A percentile compares a stretch with the other conserved stretches of the same genome.
Conservation (phyloP, 2,888 invertebrate genomes). For the Amiota communis region DNA sequence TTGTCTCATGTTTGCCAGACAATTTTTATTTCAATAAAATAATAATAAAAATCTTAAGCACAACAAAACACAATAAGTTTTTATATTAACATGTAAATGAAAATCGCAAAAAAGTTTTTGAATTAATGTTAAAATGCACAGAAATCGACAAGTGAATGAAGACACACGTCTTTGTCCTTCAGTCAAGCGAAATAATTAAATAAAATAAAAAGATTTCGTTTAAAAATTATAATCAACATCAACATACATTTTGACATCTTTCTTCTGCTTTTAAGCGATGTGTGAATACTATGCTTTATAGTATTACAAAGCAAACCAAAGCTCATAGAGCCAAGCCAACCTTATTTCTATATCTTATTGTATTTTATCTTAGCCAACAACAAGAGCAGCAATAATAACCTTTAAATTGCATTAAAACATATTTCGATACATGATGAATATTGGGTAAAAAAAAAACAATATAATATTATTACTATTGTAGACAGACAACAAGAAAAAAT, state of each 20-base stretch:
- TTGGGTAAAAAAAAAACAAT: no score
- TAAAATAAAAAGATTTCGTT: neutral
- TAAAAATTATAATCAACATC: conserved; percentile 11
- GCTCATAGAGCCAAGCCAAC: conserved; percentile 11
- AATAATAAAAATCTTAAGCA: neutral
- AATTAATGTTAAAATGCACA: neutral
- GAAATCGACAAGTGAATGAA: neutral
- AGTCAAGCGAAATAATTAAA: conserved; percentile 1
- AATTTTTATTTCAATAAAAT: conserved; percentile 3
- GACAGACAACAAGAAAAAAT: conserved; percentile 13
- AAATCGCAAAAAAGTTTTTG: conserved; percentile 22
- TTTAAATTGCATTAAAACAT: no score
- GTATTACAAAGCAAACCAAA: neutral
- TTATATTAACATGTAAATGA: conserved; percentile 21
- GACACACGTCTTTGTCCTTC: conserved; percentile 13
- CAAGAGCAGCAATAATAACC: neutral
- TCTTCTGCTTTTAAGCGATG: conserved; percentile 24
- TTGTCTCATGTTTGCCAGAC: conserved; percentile 5
- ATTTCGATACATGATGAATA: no score
- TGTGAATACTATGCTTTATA: conserved; percentile 25
- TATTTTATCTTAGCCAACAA: neutral
- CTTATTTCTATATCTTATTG: no score
- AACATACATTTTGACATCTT: conserved; percentile 32
- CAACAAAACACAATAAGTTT: conserved; percentile 16
- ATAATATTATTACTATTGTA: neutral